A percentile compares a stretch with the other conserved stretches of the same genome.
These are phyloP conservation scores for Alouatta palliata DNA, from an alignment of 2,113 vertebrate species.

Conservation along the genomic window DNA sequence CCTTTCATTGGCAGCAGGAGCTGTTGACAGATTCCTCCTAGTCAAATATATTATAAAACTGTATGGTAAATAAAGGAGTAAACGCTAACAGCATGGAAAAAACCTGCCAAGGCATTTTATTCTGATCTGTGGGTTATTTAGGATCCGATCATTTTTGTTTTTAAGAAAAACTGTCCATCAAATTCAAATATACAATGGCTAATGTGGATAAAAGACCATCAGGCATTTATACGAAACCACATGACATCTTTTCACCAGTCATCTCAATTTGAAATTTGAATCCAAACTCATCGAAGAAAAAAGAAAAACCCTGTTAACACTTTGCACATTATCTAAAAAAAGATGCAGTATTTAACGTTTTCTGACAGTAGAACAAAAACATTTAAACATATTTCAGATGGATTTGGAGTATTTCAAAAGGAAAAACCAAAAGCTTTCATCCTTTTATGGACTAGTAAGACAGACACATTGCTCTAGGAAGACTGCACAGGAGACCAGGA, in stretches of 20 bases:
- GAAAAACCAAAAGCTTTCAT: neutral
- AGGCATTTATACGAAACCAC: neutral
- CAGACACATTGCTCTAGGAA: neutral
- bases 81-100: neutral
- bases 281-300: neutral
- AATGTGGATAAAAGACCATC: conserved; percentile 1
- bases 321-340: conserved; percentile 30
- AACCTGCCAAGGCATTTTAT: neutral
- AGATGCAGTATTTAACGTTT: conserved; percentile 37
- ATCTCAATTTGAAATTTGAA: conserved; percentile 31
- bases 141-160: neutral
- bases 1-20: neutral
- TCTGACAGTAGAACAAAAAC: neutral
- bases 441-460: neutral
- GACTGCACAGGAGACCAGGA: neutral
- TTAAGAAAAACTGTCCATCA: conserved; percentile 1
- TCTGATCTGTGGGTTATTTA: neutral
- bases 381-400: conserved; percentile 36
- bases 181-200: conserved; percentile 30
- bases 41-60: neutral
- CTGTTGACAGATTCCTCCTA: neutral
- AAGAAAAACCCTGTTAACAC: neutral
- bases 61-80: neutral
- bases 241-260: neutral
- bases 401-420: neutral